A percentile compares a stretch with the other conserved stretches of the same genome.
These are phyloP conservation scores for Lasius fuliginosus DNA, from an alignment of 2,888 invertebrate genomes.

Conservation along the genomic window DNA sequence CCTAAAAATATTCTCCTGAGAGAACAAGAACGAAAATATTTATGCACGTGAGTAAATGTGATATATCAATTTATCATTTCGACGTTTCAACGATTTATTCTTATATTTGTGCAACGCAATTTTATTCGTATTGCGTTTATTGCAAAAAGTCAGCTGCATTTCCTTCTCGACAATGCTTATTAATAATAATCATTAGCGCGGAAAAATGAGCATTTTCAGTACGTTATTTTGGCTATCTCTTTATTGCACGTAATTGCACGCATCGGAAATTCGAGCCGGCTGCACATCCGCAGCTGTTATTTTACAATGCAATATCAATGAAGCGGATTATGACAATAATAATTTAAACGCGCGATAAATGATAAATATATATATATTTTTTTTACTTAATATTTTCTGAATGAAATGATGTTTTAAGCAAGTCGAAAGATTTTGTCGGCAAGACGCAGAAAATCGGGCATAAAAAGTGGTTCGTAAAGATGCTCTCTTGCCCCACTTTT, in stretches of 20 bases:
- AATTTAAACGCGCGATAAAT: constrained; percentile 46
- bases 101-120: constrained; percentile 1
- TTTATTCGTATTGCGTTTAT: constrained; percentile 28
- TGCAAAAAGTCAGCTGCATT: constrained; percentile 50
- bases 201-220: constrained; percentile 58
- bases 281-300: constrained; percentile 58
- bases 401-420: neutral
- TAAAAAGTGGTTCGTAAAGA: constrained; percentile 34
- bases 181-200: constrained; percentile 69
- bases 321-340: constrained; percentile 64
- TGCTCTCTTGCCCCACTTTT: constrained; percentile 70
- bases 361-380: constrained; percentile 10
- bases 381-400: neutral
- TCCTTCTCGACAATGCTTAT: constrained; percentile 64
- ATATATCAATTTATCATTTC: constrained; percentile 31
- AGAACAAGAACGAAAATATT: constrained; percentile 24
- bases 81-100: constrained; percentile 22
- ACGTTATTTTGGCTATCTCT: constrained; percentile 59
- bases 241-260: constrained; percentile 60
- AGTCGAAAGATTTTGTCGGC: neutral
- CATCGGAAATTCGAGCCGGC: constrained; percentile 54
- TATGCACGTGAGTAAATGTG: neutral
- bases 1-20: constrained; percentile 11
- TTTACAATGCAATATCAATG: constrained; percentile 60
- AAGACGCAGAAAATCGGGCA: neutral